Conservation (phyloP, 1,140 invertebrate species). For the Sycophaga agraensis region DNA sequence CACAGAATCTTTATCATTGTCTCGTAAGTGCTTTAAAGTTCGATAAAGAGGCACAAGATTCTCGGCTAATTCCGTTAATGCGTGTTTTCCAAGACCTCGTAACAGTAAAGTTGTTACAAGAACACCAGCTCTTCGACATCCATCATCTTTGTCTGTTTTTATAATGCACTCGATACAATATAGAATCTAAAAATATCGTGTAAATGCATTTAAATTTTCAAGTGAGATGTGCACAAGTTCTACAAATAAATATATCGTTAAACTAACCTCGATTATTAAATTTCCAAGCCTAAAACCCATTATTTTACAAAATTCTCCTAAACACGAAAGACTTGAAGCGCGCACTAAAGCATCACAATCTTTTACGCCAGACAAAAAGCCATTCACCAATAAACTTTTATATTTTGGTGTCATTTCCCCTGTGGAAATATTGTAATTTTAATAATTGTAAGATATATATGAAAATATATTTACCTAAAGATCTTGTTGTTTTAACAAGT, state of each 20-base stretch:
- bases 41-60: slow-evolving; percentile 71
- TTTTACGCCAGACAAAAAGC: slow-evolving; percentile 68
- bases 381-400: slow-evolving; percentile 71
- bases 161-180: slow-evolving; percentile 69
- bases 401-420: slow-evolving; percentile 75
- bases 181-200: slow-evolving; percentile 62
- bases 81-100: slow-evolving; percentile 71
- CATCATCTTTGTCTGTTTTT: slow-evolving; percentile 67
- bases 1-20: slow-evolving; percentile 67
- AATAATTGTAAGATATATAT: neutral
- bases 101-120: slow-evolving; percentile 72
- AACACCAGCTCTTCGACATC: slow-evolving; percentile 78
- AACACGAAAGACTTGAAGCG: slow-evolving; percentile 80
- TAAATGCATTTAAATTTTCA: slow-evolving; percentile 2
- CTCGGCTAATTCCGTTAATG: slow-evolving; percentile 65
- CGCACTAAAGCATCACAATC: slow-evolving; percentile 75
- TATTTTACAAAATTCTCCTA: slow-evolving; percentile 80
- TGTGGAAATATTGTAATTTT: slow-evolving; percentile 41
- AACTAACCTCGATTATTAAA: slow-evolving; percentile 71
- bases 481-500: slow-evolving; percentile 71
- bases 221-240: neutral
- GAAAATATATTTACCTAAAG: slow-evolving; percentile 61
- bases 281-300: slow-evolving; percentile 73
- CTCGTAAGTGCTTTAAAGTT: slow-evolving; percentile 67
- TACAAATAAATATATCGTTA: slow-evolving; percentile 17